Evolutionary conservation across 2,113 vertebrate genomes (phyloP).

Genomic region (Zosterops pallidus): DNA sequence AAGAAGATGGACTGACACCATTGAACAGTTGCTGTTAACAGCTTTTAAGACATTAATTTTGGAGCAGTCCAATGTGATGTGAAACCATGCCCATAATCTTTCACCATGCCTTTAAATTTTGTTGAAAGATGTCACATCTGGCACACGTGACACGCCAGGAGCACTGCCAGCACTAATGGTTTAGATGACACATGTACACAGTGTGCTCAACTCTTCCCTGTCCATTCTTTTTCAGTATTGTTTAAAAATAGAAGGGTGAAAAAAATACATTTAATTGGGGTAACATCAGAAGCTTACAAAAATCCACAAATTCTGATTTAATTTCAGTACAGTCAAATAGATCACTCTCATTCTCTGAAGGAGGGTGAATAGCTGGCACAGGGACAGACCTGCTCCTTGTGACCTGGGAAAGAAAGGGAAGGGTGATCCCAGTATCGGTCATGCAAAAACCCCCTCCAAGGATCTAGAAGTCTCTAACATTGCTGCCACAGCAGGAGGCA

Average conservation of each 20-base stretch:
- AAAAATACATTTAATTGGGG: not conserved
- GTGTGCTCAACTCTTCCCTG: not conserved
- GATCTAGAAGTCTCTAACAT: not conserved
- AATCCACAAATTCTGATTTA: not conserved
- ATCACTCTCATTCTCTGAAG: not conserved
- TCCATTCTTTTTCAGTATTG: not conserved
- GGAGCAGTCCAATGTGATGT: not conserved
- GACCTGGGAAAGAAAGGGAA: not conserved
- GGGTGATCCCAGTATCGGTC: fast-evolving
- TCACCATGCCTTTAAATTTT: not conserved
- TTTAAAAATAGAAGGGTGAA: not conserved
- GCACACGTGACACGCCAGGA: not conserved
- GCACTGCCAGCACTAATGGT: not conserved
- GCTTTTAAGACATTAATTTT: not conserved
- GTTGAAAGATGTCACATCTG: not conserved
- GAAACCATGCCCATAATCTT: not conserved
- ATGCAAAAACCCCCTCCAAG: not conserved
- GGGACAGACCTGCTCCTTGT: not conserved
- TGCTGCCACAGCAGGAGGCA: not conserved
- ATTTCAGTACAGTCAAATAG: not conserved
- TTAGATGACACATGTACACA: not conserved
- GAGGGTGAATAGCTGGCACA: not conserved
- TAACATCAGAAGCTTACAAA: not conserved
- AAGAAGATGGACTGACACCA: not conserved
- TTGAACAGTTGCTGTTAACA: not conserved